Percentiles rank a stretch among this genome's conserved stretches.
Evolutionary conservation across 2,797 vertebrate species (phyloP).

Genomic region (Acestrorhynchus altus): DNA sequence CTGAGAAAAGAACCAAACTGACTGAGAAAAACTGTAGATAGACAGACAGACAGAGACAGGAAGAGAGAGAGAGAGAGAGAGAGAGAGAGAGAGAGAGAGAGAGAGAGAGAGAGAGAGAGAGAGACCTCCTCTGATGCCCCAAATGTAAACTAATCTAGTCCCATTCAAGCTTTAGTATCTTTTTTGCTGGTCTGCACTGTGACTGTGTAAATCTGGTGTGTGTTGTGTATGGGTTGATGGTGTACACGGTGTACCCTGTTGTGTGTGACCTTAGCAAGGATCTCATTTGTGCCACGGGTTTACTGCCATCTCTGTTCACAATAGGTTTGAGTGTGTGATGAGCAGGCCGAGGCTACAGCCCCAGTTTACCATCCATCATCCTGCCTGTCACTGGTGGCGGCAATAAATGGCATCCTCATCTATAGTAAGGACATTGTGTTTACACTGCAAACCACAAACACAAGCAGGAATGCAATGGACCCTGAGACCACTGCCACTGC

Average conservation of each 20-base stretch:
- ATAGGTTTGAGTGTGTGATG: neutral
- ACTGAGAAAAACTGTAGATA: too few species aligned
- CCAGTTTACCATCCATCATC: neutral
- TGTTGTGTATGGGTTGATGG: neutral
- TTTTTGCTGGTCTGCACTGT: too few species aligned
- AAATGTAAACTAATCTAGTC: too few species aligned
- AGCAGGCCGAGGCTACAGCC: neutral
- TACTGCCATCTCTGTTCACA: conserved; percentile 1
- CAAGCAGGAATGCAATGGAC: neutral
- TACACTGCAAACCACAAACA: conserved; percentile 5
- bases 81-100: too few species aligned
- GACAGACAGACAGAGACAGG: too few species aligned
- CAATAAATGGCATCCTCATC: neutral
- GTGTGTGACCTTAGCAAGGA: neutral
- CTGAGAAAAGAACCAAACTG: too few species aligned
- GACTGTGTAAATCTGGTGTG: neutral
- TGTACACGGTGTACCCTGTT: neutral
- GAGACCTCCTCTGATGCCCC: too few species aligned
- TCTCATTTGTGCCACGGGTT: neutral
- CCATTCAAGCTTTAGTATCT: too few species aligned
- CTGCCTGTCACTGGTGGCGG: neutral
- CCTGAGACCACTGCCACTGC: neutral
- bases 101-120: too few species aligned
- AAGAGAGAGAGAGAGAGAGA: too few species aligned
- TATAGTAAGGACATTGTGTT: neutral